Evolutionary conservation across 2,888 invertebrate genomes (phyloP), one percentile per base, ranked within the genome.

Genomic region (Apocheima hispidaria): DNA sequence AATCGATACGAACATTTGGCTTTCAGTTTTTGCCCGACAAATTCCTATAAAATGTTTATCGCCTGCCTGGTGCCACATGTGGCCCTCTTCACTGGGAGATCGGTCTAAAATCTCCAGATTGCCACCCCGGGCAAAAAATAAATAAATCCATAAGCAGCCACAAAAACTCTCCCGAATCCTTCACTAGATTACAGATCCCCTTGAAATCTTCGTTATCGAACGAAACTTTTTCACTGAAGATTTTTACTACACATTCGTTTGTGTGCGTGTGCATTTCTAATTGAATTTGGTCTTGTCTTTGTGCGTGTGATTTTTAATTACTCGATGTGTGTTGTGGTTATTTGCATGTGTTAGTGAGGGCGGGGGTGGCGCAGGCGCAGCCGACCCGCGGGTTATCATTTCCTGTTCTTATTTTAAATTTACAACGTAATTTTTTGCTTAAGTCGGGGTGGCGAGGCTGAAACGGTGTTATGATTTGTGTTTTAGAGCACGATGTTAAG

Each of bases 1-100:
- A 85, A 88, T 88, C 82, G 83, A 85, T 82, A 80, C 80, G 83
- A 81, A 88, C 91, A 91, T 91, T 91, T 89, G 90, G 90, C 82
- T 83, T 69, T 78, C 74, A 86, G 86, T 92, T 92, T 92, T 92
- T 92, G 90, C 87, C 81, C 79, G 78, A 77, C 83, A 88, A 87
- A 91, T 92, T 91, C 91, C 89, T 88, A 92, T 92, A 92, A 92
- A 92, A 92, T 92, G 91, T 92, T 92, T 92, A 92, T 92, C 92
- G 80, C 87, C 86, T 81, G 73, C 78, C 78, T 73, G 77, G 69
- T 63, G 63, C 79, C 91, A 91, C 92, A 92, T 92, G 92, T 92
- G 91, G 74, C 84, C 86, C 88, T 86, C 89, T 87, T 84, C 83
- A 84, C 76, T 77, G 75, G 66, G 79, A 88, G 90, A 91, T 92